These are phyloP conservation scores for Barypeithes pellucidus DNA, from an alignment of 2,888 invertebrate species.

Conservation along the genomic window DNA sequence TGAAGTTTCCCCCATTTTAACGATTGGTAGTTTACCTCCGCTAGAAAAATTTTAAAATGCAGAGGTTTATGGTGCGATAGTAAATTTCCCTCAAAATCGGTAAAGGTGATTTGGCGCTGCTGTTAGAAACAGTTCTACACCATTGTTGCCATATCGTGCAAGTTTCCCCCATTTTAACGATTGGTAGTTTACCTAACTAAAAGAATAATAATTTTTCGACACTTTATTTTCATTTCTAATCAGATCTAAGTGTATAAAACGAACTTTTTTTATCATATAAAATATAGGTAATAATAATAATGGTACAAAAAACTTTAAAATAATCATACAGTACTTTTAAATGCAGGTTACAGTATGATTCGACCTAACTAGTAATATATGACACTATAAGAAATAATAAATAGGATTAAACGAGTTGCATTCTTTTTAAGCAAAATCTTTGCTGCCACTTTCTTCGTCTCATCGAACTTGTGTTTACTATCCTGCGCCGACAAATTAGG, in stretches of 20 bases:
- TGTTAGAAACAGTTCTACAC: too few species aligned
- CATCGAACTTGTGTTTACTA: too few species aligned
- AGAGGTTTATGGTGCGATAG: too few species aligned
- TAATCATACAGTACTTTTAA: slow-evolving; percentile 27
- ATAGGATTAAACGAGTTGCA: slow-evolving; percentile 16
- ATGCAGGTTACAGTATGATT: slow-evolving; percentile 28
- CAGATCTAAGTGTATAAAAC: slow-evolving; percentile 43
- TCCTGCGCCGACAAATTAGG: too few species aligned
- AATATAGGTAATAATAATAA: slow-evolving; percentile 33
- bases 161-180: too few species aligned
- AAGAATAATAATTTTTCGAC: not conserved
- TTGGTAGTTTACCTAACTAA: not conserved
- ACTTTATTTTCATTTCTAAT: slow-evolving; percentile 37
- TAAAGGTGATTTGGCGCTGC: too few species aligned
- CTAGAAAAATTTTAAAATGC: too few species aligned
- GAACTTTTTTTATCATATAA: slow-evolving; percentile 39
- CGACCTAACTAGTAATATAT: slow-evolving; percentile 29
- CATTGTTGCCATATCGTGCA: too few species aligned
- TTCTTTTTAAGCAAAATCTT: not conserved
- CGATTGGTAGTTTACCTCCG: too few species aligned
- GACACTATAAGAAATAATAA: slow-evolving; percentile 39
- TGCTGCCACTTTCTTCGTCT: not conserved
- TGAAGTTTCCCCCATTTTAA: too few species aligned
- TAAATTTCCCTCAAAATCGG: too few species aligned
- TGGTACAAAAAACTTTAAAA: slow-evolving; percentile 34